Evolutionary conservation across 1,140 invertebrate species (phyloP).

Genomic region (Leucophenga varia): DNA sequence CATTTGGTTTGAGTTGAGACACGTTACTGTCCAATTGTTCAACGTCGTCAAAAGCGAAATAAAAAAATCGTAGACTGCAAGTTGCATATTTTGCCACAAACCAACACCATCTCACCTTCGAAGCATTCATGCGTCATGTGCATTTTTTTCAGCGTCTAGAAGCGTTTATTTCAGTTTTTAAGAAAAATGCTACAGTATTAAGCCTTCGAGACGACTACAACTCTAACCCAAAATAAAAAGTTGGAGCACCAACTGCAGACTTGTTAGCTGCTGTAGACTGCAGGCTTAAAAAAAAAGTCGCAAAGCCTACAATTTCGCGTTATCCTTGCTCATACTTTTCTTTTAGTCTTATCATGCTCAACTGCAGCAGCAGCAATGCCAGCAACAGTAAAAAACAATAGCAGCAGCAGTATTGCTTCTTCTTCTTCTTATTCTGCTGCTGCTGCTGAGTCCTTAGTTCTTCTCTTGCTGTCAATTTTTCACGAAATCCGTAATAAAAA

Average conservation of each 20-base stretch:
- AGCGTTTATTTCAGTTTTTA: conserved; percentile 54
- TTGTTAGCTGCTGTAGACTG: conserved; percentile 6
- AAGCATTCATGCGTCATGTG: conserved; percentile 4
- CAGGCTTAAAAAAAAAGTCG: conserved; percentile 31
- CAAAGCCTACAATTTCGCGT: conserved; percentile 51
- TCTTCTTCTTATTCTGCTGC: too few species aligned
- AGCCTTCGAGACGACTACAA: conserved; percentile 17
- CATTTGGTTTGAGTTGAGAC: too few species aligned
- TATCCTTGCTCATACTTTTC: conserved; percentile 17
- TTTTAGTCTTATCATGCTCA: conserved; percentile 15
- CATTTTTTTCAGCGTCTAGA: conserved; percentile 26
- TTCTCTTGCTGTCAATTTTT: too few species aligned
- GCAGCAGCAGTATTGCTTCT: too few species aligned
- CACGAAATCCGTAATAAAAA: too few species aligned
- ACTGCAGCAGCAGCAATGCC: not conserved
- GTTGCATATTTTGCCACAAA: too few species aligned
- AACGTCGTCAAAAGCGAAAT: too few species aligned
- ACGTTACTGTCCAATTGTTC: too few species aligned
- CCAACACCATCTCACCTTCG: not conserved
- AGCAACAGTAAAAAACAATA: too few species aligned
- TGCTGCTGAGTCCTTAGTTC: too few species aligned
- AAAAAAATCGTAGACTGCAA: too few species aligned
- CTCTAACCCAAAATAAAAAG: conserved; percentile 11
- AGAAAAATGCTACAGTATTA: conserved; percentile 52
- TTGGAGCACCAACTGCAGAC: too few species aligned